Evolutionary conservation across 2,113 vertebrate species (phyloP), one percentile per base, ranked within the genome.

Genomic region (Pygoscelis adeliae): DNA sequence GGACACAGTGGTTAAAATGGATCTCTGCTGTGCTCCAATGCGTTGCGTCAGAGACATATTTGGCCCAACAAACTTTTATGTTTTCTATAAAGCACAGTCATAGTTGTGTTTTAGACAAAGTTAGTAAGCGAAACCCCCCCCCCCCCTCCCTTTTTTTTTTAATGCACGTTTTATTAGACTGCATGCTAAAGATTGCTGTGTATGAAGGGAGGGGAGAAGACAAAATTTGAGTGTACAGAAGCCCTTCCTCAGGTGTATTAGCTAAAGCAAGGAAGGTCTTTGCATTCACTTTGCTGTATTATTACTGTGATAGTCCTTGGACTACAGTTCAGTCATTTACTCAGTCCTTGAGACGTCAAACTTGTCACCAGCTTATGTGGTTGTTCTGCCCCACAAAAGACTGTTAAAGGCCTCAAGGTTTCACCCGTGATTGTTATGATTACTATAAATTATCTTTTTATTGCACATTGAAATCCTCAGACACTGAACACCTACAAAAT

Each of bases 401-500:
- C 66, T 83, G 25, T 76, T 77, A 83, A 83, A 96, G 58, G 38
- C 72, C 84, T 96, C 95, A 88, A 93, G 82, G 89, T 87, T 96
- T 95, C 73, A 90, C 55, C 38, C 0, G 0, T 91, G 84, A 94
- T 93, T 90, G 84, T 93, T 96, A 93, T 76, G 73, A 97, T 94
- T 97, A 91, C 93, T 96, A 90, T 96, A 94, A 96, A 95, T 96
- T 95, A 88, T 80, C 40, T 83, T 93, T 93, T 93, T 90, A 96
- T 89, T 80, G 58, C 82, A 73, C 89, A 67, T 26, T 83, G 66
- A 93, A 84, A 38, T 72, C 81, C 55, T 94, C 58, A 83, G 66
- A 67, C 70, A 70, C 40, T 0, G 0, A 83, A 44, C 56, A 96
- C 78, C 95, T 94, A 92, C 66, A 36, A 91, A 94, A 93, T 85